Percentiles rank a stretch among this genome's conserved stretches.
phyloP scores from a whole-genome alignment of 1,140 invertebrate species.

The Reticulitermes speratus region DNA sequence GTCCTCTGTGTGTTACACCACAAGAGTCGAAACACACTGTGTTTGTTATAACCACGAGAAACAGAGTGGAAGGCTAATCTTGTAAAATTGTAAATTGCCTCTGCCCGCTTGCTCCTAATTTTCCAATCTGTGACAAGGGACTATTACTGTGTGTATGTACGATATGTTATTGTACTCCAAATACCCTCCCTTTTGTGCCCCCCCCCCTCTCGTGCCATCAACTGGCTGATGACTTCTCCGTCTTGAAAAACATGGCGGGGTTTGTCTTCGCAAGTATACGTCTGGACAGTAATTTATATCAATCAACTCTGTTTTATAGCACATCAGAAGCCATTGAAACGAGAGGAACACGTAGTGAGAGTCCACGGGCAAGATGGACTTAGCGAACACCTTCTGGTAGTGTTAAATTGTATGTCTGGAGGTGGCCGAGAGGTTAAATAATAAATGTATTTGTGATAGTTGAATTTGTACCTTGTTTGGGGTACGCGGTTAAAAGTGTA shows the following conservation, averaged over 20 bases:
- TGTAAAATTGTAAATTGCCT: background rate
- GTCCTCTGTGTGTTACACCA: background rate
- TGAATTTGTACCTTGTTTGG: no score
- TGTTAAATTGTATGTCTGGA: background rate
- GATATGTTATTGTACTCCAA: background rate
- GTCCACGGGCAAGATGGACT: background rate
- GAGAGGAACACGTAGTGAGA: background rate
- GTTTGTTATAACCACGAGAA: background rate
- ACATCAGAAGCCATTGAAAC: constrained; percentile 15
- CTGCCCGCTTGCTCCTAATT: background rate
- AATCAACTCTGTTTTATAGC: background rate
- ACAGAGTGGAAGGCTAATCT: background rate
- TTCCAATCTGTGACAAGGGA: constrained; percentile 13
- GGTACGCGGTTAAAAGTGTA: no score
- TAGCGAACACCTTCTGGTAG: background rate
- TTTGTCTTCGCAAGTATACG: background rate
- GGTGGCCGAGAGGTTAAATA: no score
- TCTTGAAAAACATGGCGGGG: constrained; percentile 13
- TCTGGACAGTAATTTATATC: background rate
- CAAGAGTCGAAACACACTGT: background rate
- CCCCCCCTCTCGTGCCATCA: background rate
- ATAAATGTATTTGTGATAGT: no score
- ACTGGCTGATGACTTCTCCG: background rate
- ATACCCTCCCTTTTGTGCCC: background rate
- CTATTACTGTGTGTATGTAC: background rate